A percentile compares a stretch with the other conserved stretches of the same genome.
Evolutionary conservation across 1,140 invertebrate genomes (phyloP).

Genomic region (Lucilia sericata): DNA sequence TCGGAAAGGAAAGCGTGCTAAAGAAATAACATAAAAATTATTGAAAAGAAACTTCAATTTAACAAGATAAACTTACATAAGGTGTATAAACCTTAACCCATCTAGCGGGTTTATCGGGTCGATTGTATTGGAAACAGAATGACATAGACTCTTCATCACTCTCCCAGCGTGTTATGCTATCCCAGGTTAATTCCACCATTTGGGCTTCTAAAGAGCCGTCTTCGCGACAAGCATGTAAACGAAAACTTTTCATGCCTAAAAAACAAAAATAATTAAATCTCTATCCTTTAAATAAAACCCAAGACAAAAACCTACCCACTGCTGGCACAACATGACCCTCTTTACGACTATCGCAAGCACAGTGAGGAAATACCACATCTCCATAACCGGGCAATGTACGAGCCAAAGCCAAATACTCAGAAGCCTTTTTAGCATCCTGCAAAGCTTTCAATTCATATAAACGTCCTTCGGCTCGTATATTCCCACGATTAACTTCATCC

Average conservation of each 20-base stretch:
- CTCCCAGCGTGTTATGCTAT: slow-evolving; percentile 84
- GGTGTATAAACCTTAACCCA: slow-evolving; percentile 92
- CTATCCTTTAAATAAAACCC: neutral
- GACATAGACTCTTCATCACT: slow-evolving; percentile 91
- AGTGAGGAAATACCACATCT: slow-evolving; percentile 93
- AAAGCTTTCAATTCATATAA: slow-evolving; percentile 95
- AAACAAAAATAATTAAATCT: slow-evolving; percentile 25
- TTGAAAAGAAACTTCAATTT: neutral
- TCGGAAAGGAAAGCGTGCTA: slow-evolving; percentile 93
- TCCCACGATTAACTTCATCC: slow-evolving; percentile 94
- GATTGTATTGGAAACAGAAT: slow-evolving; percentile 88
- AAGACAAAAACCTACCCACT: slow-evolving; percentile 71
- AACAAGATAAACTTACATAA: slow-evolving; percentile 79
- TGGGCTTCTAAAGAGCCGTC: slow-evolving; percentile 88
- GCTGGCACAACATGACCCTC: slow-evolving; percentile 90
- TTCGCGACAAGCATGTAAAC: slow-evolving; percentile 88
- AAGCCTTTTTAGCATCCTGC: slow-evolving; percentile 88
- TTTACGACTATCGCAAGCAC: slow-evolving; percentile 92
- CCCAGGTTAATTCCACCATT: slow-evolving; percentile 88
- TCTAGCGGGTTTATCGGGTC: slow-evolving; percentile 82
- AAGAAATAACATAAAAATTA: slow-evolving; percentile 49
- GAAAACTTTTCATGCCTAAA: slow-evolving; percentile 75
- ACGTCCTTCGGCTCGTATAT: slow-evolving; percentile 88
- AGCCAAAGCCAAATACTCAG: slow-evolving; percentile 90
- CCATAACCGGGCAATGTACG: slow-evolving; percentile 90